phyloP scores from a whole-genome alignment of 2,113 vertebrate species.

The Halichoeres trimaculatus region DNA sequence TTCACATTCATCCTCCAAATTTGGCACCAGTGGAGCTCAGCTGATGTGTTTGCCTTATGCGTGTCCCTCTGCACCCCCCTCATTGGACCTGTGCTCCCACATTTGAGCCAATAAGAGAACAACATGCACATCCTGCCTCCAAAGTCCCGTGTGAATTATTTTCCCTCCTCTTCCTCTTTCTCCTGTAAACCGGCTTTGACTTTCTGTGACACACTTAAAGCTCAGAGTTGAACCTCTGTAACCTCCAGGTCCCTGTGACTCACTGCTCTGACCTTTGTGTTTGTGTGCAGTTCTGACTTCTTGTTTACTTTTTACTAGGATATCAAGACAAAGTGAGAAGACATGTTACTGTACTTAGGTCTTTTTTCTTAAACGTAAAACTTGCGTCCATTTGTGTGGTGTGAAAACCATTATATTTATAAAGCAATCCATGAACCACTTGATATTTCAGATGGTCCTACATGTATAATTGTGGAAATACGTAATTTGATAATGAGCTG shows the following conservation, averaged over 20 bases:
- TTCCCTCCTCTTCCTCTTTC: neutral
- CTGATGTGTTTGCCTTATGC: constrained; percentile 65
- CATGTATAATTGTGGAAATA: no score
- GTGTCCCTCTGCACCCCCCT: constrained; percentile 46
- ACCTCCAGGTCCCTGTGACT: constrained; percentile 12
- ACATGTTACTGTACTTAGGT: no score
- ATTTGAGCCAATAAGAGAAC: constrained; percentile 60
- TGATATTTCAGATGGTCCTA: no score
- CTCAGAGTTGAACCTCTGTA: neutral
- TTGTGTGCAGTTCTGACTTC: constrained; percentile 29
- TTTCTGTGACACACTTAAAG: constrained; percentile 2
- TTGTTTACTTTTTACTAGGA: constrained; percentile 15
- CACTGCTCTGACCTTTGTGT: constrained; percentile 18
- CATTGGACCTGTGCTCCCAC: constrained; percentile 49
- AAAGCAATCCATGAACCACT: no score
- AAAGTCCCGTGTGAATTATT: constrained; percentile 3
- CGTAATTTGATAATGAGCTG: no score
- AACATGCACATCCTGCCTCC: constrained; percentile 43
- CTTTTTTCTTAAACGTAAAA: no score
- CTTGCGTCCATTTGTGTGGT: no score
- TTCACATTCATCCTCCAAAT: constrained; percentile 9
- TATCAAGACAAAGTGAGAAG: neutral
- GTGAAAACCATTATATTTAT: no score
- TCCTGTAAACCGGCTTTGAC: neutral
- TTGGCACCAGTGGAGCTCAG: constrained; percentile 3